Base-by-base conservation (phyloP, 2,888 invertebrate genomes). In the Nemurella pictetii region DNA sequence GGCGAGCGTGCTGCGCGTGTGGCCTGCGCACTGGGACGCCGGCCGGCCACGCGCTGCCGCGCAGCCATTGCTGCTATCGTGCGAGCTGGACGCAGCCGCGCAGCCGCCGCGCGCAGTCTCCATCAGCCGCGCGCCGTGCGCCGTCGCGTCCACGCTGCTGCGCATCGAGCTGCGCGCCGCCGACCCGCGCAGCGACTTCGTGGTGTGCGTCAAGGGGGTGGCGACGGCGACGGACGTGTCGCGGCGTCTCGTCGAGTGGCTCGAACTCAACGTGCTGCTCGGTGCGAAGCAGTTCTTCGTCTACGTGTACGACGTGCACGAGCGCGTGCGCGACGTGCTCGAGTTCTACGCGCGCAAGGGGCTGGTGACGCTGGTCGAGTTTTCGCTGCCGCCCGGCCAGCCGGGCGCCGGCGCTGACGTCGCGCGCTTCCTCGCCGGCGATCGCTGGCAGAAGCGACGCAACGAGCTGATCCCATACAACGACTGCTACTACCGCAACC, bases 381-480 rank as follows among this genome's bases (percentile, higher is more conserved):
- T 93, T 89, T 92, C 92, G 88, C 91, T 93, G 89, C 93, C 93
- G 84, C 92, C 92, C 15, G 89, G 90, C 84, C 89, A 91, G 84
- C 92, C 92, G 0, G n/a, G n/a, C n/a, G n/a, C n/a, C n/a, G n/a
- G n/a, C n/a, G n/a, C 90, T 12, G 86, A 86, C 0, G 88, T 92
- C 72, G 89, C 91, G 36, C 87, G 87, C 0, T 91, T 91, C 85
- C 89, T 92, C 28, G 89, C 89, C 87, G 88, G 90, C 29, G 91
- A 92, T 87, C 88, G 93, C 55, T 95, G 95, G 93, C 95, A 95
- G 89, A 93, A 95, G 88, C 91, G 95, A 87, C 93, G 93, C 84
- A 91, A 95, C 90, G 95, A 96, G 89, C 90, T 96, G 36, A 92
- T 95, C 86, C 93, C 95, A 0, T 96, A 95, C 89, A 96, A 96